phyloP scores from a whole-genome alignment of 2,888 invertebrate species.

The Callyntrura sp. region DNA sequence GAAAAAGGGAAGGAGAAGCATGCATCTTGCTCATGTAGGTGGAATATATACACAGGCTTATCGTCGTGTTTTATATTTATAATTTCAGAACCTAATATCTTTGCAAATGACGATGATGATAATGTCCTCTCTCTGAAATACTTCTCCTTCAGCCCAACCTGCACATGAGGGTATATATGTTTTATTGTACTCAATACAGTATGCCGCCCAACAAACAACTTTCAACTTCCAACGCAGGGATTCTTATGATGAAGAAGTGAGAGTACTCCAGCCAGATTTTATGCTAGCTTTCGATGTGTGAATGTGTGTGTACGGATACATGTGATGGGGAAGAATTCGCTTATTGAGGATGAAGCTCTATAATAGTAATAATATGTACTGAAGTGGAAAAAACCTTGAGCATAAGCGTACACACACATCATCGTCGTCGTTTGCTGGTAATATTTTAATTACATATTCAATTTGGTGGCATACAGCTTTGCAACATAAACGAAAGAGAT shows the following conservation, averaged over 20 bases:
- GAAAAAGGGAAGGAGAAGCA: constrained; percentile 4
- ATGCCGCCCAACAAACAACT: no score
- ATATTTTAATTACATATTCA: constrained; percentile 21
- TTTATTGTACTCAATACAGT: no score
- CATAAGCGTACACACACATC: neutral
- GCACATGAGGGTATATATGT: no score
- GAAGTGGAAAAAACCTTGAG: constrained; percentile 44
- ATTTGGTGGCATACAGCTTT: neutral
- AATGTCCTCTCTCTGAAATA: no score
- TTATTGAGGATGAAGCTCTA: neutral
- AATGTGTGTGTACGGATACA: constrained; percentile 22
- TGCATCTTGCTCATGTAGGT: constrained; percentile 56
- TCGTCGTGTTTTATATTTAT: neutral
- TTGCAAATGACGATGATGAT: constrained; percentile 17
- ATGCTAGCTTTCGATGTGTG: constrained; percentile 16
- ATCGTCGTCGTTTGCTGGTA: no score
- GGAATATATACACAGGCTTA: neutral
- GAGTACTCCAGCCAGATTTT: no score
- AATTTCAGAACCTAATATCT: neutral
- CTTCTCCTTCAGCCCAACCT: no score
- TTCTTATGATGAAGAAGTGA: neutral
- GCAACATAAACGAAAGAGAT: neutral
- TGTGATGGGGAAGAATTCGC: constrained; percentile 16
- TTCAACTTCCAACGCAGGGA: no score
- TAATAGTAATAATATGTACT: constrained; percentile 38